phyloP scores from a whole-genome alignment of 2,797 vertebrate genomes.

The Zalophus californianus region DNA sequence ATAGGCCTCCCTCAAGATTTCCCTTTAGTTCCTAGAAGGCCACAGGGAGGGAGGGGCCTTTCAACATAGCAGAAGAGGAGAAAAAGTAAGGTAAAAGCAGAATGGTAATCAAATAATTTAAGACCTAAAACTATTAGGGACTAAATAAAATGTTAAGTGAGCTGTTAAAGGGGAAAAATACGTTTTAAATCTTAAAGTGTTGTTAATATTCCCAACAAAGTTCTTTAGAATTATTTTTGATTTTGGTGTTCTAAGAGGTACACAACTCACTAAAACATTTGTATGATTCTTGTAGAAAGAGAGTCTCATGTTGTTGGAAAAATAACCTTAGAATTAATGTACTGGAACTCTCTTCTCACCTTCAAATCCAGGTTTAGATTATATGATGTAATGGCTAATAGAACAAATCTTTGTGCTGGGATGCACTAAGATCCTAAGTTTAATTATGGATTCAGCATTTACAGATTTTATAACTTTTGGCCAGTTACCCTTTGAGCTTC shows the following conservation, averaged over 20 bases:
- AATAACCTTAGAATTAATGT: neutral
- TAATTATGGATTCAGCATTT: neutral
- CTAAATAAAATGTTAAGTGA: constrained; percentile 3
- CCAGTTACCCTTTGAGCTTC: neutral
- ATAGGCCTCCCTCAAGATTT: neutral
- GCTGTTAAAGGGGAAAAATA: constrained; percentile 29
- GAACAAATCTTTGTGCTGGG: neutral
- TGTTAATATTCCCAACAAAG: neutral
- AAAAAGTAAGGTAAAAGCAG: constrained; percentile 53
- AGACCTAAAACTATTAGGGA: neutral
- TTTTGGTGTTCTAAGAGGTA: neutral
- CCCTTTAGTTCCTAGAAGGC: neutral
- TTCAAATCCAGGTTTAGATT: constrained; percentile 22
- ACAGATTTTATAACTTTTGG: neutral
- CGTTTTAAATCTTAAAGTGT: neutral
- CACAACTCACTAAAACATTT: neutral
- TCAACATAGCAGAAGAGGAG: neutral
- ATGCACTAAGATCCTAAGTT: neutral
- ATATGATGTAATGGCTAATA: neutral
- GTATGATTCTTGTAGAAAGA: constrained; percentile 13
- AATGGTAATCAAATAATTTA: constrained; percentile 38
- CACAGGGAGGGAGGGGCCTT: neutral
- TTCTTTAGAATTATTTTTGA: constrained; percentile 49
- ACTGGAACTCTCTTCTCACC: neutral
- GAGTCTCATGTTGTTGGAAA: constrained; percentile 6